phyloP scores from a whole-genome alignment of 2,888 invertebrate species.

The Gasteruption jaculator region DNA sequence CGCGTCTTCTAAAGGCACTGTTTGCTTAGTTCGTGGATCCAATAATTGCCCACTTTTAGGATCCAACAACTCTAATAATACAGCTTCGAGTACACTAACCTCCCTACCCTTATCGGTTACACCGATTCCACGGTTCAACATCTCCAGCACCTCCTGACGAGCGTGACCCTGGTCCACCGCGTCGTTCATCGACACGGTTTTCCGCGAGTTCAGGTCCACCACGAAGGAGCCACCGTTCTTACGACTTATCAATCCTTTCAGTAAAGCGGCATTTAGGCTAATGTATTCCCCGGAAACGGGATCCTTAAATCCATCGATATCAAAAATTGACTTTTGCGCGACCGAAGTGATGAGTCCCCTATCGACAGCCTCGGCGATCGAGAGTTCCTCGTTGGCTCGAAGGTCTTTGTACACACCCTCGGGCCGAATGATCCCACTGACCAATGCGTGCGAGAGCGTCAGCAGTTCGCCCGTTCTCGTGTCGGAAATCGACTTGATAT shows the following conservation, averaged over 20 bases:
- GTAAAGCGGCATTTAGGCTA: constrained; percentile 77
- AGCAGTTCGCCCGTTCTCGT: constrained; percentile 73
- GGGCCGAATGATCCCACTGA: constrained; percentile 72
- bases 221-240: constrained; percentile 65
- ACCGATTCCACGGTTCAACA: constrained; percentile 79
- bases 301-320: constrained; percentile 87
- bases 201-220: constrained; percentile 69
- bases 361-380: constrained; percentile 83
- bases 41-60: constrained; percentile 82
- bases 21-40: constrained; percentile 67
- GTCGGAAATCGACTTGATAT: constrained; percentile 79
- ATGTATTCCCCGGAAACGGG: constrained; percentile 76
- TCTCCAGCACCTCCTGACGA: constrained; percentile 80
- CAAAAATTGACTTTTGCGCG: constrained; percentile 82
- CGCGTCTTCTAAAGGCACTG: constrained; percentile 79
- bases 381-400: constrained; percentile 64
- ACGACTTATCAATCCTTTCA: constrained; percentile 72
- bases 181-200: constrained; percentile 72
- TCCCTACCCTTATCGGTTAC: constrained; percentile 73
- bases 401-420: constrained; percentile 72
- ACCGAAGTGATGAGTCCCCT: constrained; percentile 86
- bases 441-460: constrained; percentile 81
- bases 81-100: constrained; percentile 81
- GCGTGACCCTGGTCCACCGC: constrained; percentile 75
- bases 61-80: constrained; percentile 80